Evolutionary conservation across 2,797 vertebrate species (phyloP), one percentile per base, ranked within the genome.

Genomic region (Nannoperca obscura): DNA sequence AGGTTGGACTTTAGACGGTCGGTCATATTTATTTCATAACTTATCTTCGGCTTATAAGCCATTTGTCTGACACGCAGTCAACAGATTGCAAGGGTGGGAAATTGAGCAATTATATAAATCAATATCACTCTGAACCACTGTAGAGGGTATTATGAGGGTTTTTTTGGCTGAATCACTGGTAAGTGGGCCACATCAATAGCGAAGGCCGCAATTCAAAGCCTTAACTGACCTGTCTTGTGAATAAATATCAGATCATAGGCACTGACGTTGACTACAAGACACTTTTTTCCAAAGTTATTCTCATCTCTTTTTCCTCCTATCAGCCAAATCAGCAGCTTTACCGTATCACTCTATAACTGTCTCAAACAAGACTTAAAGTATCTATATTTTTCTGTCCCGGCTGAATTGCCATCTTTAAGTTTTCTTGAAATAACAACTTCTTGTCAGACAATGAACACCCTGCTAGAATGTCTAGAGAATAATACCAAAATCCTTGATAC

Each of bases 101-200:
- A 89, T 70, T 32, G 66, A 87, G 83, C 87, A 91, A 89, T 92
- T 91, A 89, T 70, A 85, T 82, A 59, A 91, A 92, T 91, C 89
- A 71, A 88, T 89, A 91, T 67, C 58, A 67, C 75, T 81, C 77
- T 69, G 87, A 84, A 75, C 59, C 52, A 59, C 73, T 77, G 57
- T 38, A 74, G 57, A 73, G 69, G 63, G 14, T 70, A 57, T 46
- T 47, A 67, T 53, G 62, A 72, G 34, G 76, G 7, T 82, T 90
- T 78, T 82, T 89, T 80, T 75, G 78, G 77, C 71, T 62, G 62
- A 82, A 76, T 82, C 77, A 74, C 78, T 88, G 74, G 74, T 73
- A 85, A 79, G 63, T 64, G 73, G 68, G 49, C 20, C 67, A 15
- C 74, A 50, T 69, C 67, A 75, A 63, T n/a, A 58, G 38, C 76